Base-by-base conservation (phyloP, 2,888 invertebrate genomes). In the Cistogaster globosa region DNA sequence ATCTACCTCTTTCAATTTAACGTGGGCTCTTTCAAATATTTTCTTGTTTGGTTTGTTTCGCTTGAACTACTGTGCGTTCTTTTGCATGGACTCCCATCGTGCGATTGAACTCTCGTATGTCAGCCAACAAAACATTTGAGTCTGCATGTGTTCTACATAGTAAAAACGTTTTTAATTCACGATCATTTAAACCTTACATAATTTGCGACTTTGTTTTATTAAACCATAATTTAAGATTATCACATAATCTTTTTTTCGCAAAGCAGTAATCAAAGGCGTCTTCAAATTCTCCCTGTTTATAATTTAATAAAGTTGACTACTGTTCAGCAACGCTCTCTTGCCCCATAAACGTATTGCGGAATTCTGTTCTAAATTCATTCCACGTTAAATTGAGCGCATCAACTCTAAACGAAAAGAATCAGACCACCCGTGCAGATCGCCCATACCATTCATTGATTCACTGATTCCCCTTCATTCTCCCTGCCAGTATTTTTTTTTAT, bases 211-310 rank as follows among this genome's bases (percentile, higher is more conserved):
- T 60, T 1, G 71, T 48, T 32, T 60, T 48, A 5, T 26, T 0
- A 48, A 72, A 48, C 48, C 32, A 45, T 53, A 60, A 53, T 53
- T 62, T 62, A 7, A 62, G 68, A 14, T 68, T 68, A 55, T 38
- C 55, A 69, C 68, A 69, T 16, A 74, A 55, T n/a, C 53, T 63
- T 20, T 63, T 74, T 55, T 69, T 69, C 11, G n/a, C 14, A 14
- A 74, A 74, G 51, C 53, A 74, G 53, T 74, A 74, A 38, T 74
- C 72, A 53, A 74, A 74, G 63, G 42, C 55, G 22, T 62, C 55
- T 38, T 74, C 62, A 22, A 63, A 16, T 63, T 60, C 55, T 5
- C 55, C 20, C 42, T 74, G 74, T 14, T 38, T 74, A 20, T 74
- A 74, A 36, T 74, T 74, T 36, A 74, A 63, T 11, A 63, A 9